A percentile compares a stretch with the other conserved stretches of the same genome.
Conservation (phyloP, 2,797 vertebrate genomes). For the Triplophysa yarkandensis region DNA sequence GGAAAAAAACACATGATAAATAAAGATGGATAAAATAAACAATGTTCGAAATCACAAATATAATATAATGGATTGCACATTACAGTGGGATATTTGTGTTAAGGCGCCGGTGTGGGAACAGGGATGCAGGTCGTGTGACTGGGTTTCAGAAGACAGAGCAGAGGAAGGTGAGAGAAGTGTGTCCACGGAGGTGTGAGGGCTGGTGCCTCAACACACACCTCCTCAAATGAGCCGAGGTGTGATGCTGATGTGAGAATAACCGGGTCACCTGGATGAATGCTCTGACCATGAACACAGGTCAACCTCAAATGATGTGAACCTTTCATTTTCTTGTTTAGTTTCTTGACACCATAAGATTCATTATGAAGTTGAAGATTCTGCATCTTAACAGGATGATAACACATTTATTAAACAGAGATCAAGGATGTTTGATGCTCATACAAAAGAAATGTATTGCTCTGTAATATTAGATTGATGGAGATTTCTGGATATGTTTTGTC, state of each 20-base stretch:
- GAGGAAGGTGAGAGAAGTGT: conserved; percentile 42
- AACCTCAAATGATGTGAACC: neutral
- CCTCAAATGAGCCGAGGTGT: conserved; percentile 34
- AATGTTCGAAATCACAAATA: too few species aligned
- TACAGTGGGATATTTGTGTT: neutral
- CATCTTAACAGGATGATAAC: too few species aligned
- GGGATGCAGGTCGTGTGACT: neutral
- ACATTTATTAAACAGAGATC: neutral
- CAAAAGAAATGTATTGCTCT: too few species aligned
- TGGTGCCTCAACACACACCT: conserved; percentile 38
- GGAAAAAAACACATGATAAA: too few species aligned
- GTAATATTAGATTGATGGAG: too few species aligned
- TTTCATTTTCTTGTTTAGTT: too few species aligned
- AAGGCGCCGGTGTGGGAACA: conserved; percentile 33
- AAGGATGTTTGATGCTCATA: neutral
- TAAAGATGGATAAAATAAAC: too few species aligned
- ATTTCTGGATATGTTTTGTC: too few species aligned
- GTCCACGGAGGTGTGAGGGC: conserved; percentile 35
- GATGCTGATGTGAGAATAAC: conserved; percentile 20
- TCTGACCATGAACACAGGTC: conserved; percentile 2
- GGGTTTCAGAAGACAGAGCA: neutral
- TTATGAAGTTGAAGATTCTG: too few species aligned
- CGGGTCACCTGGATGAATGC: conserved; percentile 1
- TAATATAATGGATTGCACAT: neutral
- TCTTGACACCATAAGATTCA: too few species aligned